A percentile compares a stretch with the other conserved stretches of the same genome.
Conservation (phyloP, 2,113 vertebrate species). For the Caloenas nicobarica region DNA sequence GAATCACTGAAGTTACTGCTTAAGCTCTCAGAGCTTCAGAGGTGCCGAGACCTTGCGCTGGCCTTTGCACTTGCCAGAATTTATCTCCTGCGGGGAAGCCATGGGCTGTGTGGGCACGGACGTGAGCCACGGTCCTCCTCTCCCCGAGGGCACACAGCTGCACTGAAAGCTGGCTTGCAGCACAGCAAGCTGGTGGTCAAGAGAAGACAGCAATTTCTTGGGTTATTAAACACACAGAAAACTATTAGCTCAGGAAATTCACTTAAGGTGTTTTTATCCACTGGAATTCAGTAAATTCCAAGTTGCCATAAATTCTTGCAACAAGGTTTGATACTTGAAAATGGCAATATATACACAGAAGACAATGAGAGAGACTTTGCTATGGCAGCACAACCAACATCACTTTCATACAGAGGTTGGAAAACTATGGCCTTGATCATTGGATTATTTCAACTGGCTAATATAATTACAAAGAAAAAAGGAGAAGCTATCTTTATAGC, state of each 20-base stretch:
- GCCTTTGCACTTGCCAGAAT: neutral
- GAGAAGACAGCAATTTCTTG: conserved; percentile 16
- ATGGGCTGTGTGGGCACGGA: neutral
- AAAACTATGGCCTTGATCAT: neutral
- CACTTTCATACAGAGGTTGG: neutral
- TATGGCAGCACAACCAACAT: neutral
- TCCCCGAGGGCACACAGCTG: neutral
- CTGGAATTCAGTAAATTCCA: conserved; percentile 16
- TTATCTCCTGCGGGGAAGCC: neutral
- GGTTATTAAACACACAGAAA: conserved; percentile 44
- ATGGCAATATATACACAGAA: neutral
- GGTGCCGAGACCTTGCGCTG: neutral
- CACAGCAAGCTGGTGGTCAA: neutral
- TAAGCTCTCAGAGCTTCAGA: neutral
- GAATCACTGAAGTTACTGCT: neutral
- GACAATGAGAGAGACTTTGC: neutral
- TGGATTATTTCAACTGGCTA: neutral
- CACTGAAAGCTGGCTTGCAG: neutral
- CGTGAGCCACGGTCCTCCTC: neutral
- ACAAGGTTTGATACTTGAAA: neutral
- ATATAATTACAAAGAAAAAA: neutral
- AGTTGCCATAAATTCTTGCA: neutral
- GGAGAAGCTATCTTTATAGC: neutral
- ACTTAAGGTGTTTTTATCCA: neutral
- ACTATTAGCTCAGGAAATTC: neutral